Evolutionary conservation across 2,797 vertebrate genomes (phyloP).

Genomic region (Malacoctenus gilli): DNA sequence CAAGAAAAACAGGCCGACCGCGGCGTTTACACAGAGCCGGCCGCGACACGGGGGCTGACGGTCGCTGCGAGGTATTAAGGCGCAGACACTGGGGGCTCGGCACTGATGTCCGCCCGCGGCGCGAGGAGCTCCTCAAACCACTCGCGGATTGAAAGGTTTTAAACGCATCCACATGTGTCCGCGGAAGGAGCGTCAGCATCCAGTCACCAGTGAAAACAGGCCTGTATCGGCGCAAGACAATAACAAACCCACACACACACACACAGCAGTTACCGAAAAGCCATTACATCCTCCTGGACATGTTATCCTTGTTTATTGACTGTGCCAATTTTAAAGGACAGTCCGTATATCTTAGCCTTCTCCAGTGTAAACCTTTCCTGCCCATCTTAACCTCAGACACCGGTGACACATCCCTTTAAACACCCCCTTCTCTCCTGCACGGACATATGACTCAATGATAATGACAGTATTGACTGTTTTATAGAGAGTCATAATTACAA

Average conservation of each 20-base stretch:
- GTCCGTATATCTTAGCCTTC: conserved; percentile 59
- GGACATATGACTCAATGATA: conserved; percentile 81
- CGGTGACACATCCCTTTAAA: conserved; percentile 75
- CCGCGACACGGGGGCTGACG: conserved; percentile 77
- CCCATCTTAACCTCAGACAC: conserved; percentile 71
- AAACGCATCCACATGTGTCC: conserved; percentile 53
- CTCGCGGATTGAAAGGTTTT: conserved; percentile 61
- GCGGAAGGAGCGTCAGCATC: conserved; percentile 39
- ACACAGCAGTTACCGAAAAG: conserved; percentile 45
- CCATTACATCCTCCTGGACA: conserved; percentile 60
- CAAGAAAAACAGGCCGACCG: conserved; percentile 82
- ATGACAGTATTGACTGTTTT: conserved; percentile 79
- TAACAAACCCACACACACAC: conserved; percentile 24
- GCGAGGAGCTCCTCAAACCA: conserved; percentile 32
- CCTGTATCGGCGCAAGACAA: conserved; percentile 7
- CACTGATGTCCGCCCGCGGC: conserved; percentile 32
- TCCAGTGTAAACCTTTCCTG: conserved; percentile 64
- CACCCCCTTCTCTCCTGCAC: conserved; percentile 68
- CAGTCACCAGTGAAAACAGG: conserved; percentile 36
- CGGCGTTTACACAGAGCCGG: conserved; percentile 79
- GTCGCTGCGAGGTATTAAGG: conserved; percentile 61
- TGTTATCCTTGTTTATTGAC: conserved; percentile 65
- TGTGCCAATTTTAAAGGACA: conserved; percentile 62
- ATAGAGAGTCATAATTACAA: conserved; percentile 79
- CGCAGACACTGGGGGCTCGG: conserved; percentile 40